These are phyloP conservation scores for Polymixis lichenea DNA, from an alignment of 2,888 invertebrate genomes.

Conservation along the genomic window DNA sequence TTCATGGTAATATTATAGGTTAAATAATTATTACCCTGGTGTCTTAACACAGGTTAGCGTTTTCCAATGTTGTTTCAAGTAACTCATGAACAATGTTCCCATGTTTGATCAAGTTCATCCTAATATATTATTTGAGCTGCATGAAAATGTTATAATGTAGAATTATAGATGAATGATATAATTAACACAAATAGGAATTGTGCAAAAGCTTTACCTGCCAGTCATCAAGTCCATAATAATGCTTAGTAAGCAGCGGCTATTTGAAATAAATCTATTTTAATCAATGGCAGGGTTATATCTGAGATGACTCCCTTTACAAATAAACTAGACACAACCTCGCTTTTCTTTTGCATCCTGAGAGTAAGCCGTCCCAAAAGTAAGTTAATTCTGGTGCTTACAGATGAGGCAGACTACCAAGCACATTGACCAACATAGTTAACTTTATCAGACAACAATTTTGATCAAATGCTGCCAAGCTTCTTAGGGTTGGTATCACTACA, in stretches of 20 bases:
- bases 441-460: slow-evolving; percentile 9
- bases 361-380: slow-evolving; percentile 8
- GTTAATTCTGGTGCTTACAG: slow-evolving; percentile 58
- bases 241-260: background rate
- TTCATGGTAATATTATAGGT: background rate
- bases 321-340: background rate
- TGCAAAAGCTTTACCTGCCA: background rate
- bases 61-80: background rate
- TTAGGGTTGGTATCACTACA: slow-evolving; percentile 53
- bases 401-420: slow-evolving; percentile 38
- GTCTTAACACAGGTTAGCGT: background rate
- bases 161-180: too few relatives aligned
- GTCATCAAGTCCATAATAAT: background rate
- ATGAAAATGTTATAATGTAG: background rate
- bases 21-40: background rate
- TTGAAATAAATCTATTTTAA: background rate
- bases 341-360: background rate
- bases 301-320: background rate
- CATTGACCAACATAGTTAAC: slow-evolving; percentile 25
- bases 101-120: background rate
- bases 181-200: background rate
- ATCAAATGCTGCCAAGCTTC: slow-evolving; percentile 21
- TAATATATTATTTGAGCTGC: background rate
- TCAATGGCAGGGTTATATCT: too few relatives aligned
- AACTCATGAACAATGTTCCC: background rate